Conservation (phyloP, 2,113 vertebrate genomes). For the Mus musculus region GRCm39 chr10:108840501-108841000, state of each 20-base stretch:
- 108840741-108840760: not conserved
- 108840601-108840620: slow-evolving; percentile 54
- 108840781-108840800: not conserved
- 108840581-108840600: slow-evolving; percentile 2
- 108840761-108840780: not conserved
- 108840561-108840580: not conserved
- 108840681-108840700: not conserved
- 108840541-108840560: not conserved
- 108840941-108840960: not conserved
- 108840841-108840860: not conserved
- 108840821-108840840: not conserved
- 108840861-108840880: not conserved
- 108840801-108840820: not conserved
- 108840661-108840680: not conserved
- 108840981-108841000: not conserved
- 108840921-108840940: slow-evolving; percentile 9
- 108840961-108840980: slow-evolving; percentile 46
- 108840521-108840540: not conserved
- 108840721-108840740: not conserved
- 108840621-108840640: slow-evolving; percentile 64
- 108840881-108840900: slow-evolving; percentile 54
- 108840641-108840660: not conserved
- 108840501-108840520: not conserved
- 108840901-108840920: slow-evolving; percentile 15
- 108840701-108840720: not conserved